These are phyloP conservation scores for Somateria mollissima DNA, from an alignment of 2,797 vertebrate genomes.

Conservation along the genomic window DNA sequence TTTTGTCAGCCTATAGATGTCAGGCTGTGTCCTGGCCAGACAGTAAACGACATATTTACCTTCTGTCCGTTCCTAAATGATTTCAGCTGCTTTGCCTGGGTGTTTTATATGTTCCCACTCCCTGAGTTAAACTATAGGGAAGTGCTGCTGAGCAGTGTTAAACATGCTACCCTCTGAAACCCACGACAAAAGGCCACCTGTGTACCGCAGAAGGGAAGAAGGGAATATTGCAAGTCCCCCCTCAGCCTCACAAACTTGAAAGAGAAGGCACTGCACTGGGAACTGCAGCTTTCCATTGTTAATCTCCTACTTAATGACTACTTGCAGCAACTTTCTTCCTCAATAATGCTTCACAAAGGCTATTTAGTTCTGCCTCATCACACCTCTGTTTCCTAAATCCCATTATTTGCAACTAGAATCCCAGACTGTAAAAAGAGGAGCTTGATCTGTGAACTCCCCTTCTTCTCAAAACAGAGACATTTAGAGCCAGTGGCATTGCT, in stretches of 20 bases:
- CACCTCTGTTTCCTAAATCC: conserved; percentile 14
- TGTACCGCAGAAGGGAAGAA: not conserved
- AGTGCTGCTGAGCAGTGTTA: not conserved
- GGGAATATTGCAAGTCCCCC: not conserved
- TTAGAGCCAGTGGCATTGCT: fast-evolving
- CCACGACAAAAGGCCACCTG: not conserved
- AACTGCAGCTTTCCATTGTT: not conserved
- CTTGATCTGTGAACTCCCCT: not conserved
- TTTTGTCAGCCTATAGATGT: not conserved
- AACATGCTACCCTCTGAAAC: not conserved
- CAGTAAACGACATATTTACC: not conserved
- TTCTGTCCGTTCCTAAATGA: not conserved
- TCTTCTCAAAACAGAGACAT: not conserved
- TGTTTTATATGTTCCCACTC: not conserved
- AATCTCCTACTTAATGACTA: conserved; percentile 18
- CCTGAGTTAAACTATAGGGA: not conserved
- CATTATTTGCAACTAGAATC: conserved; percentile 11
- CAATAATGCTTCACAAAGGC: not conserved
- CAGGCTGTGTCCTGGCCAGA: not conserved
- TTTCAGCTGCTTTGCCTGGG: not conserved
- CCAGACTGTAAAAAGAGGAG: not conserved
- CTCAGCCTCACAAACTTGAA: not conserved
- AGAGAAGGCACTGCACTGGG: not conserved
- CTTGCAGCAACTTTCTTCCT: not conserved
- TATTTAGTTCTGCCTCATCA: conserved; percentile 55